A percentile compares a stretch with the other conserved stretches of the same genome.
Evolutionary conservation across 2,888 invertebrate genomes (phyloP).

Genomic region (Heteromyza rotundicornis): DNA sequence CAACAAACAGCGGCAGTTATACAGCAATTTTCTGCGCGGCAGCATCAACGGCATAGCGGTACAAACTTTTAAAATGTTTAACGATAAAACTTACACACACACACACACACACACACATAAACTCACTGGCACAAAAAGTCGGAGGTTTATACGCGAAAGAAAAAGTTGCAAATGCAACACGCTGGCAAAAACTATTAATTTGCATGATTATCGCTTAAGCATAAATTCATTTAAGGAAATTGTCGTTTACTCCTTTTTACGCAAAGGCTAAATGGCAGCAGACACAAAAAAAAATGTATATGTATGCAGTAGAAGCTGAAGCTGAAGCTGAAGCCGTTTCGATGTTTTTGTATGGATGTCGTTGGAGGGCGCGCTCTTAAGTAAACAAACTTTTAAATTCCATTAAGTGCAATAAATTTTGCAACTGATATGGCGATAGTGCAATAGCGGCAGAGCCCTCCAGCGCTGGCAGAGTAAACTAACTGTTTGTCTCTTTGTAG

Average conservation of each 20-base stretch:
- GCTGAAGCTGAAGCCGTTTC: slow-evolving; percentile 17
- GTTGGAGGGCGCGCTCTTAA: slow-evolving; percentile 24
- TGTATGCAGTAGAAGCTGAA: slow-evolving; percentile 25
- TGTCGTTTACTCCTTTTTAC: slow-evolving; percentile 32
- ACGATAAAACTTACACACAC: slow-evolving; percentile 5
- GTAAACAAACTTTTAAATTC: slow-evolving; percentile 58
- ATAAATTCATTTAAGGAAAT: slow-evolving; percentile 47
- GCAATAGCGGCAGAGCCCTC: slow-evolving; percentile 25
- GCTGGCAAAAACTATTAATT: slow-evolving; percentile 48
- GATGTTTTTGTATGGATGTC: neutral
- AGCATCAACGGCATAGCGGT: neutral
- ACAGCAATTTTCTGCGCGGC: slow-evolving; percentile 17
- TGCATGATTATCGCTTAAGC: slow-evolving; percentile 54
- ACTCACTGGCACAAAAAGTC: too few species aligned
- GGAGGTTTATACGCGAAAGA: neutral
- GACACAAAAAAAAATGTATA: slow-evolving; percentile 2
- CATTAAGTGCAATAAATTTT: slow-evolving; percentile 59
- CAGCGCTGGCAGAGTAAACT: slow-evolving; percentile 10
- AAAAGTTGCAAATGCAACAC: slow-evolving; percentile 7
- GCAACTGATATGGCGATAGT: slow-evolving; percentile 45
- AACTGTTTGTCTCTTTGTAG: neutral
- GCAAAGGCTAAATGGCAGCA: neutral
- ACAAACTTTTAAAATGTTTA: slow-evolving; percentile 8
- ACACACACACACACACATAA: too few species aligned
- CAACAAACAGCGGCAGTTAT: too few species aligned